These are phyloP conservation scores for Thera britannica DNA, from an alignment of 2,888 invertebrate species.

Conservation along the genomic window DNA sequence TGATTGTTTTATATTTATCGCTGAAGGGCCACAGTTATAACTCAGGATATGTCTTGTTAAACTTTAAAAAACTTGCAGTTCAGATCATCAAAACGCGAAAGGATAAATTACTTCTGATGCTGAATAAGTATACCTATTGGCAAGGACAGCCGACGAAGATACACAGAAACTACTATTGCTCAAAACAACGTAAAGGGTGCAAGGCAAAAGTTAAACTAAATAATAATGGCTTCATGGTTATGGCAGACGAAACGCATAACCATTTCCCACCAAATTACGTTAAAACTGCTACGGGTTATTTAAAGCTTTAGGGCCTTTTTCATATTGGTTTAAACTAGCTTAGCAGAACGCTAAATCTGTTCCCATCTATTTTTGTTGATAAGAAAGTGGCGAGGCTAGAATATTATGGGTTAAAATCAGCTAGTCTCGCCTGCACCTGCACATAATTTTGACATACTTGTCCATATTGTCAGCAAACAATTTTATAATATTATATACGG, in stretches of 20 bases:
- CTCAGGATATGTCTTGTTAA: too few relatives aligned
- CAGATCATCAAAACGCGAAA: slow-evolving; percentile 23
- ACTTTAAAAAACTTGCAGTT: slow-evolving; percentile 13
- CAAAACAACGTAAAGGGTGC: slow-evolving; percentile 16
- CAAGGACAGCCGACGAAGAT: slow-evolving; percentile 11
- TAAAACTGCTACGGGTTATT: slow-evolving; percentile 25
- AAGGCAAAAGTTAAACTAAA: slow-evolving; percentile 40
- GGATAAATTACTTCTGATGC: slow-evolving; percentile 20
- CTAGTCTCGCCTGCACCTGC: too few relatives aligned
- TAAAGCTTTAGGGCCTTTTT: neutral
- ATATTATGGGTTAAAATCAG: too few relatives aligned
- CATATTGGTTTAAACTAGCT: too few relatives aligned
- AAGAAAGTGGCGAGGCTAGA: too few relatives aligned
- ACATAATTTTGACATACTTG: too few relatives aligned
- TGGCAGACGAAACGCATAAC: slow-evolving; percentile 42
- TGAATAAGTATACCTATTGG: slow-evolving; percentile 24
- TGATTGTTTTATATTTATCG: too few relatives aligned
- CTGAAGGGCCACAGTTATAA: too few relatives aligned
- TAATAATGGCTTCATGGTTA: slow-evolving; percentile 39
- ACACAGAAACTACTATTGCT: slow-evolving; percentile 20
- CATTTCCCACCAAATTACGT: slow-evolving; percentile 48
- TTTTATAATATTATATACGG: too few relatives aligned
- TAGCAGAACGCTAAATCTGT: too few relatives aligned
- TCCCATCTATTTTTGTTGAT: too few relatives aligned
- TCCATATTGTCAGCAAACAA: too few relatives aligned